phyloP scores from a whole-genome alignment of 2,113 vertebrate genomes.

The Bubo bubo region DNA sequence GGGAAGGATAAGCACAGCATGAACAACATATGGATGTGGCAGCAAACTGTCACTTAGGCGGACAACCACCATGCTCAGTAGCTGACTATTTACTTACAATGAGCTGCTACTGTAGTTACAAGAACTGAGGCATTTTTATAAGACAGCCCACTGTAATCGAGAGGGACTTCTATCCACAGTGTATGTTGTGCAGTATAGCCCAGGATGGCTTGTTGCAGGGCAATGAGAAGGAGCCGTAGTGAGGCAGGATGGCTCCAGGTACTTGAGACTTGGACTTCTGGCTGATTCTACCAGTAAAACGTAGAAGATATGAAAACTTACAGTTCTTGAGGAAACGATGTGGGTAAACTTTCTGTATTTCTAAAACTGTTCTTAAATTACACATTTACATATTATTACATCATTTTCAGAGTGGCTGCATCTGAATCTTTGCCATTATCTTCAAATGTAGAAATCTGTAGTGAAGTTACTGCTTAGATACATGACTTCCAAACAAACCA shows the following conservation, averaged over 20 bases:
- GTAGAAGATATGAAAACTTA: not conserved
- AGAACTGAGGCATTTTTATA: not conserved
- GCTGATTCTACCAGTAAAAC: not conserved
- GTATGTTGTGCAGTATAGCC: rapidly evolving
- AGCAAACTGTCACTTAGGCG: not conserved
- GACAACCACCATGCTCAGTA: not conserved
- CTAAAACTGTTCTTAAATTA: not conserved
- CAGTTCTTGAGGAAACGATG: not conserved
- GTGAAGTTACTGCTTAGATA: not conserved
- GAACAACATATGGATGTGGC: not conserved
- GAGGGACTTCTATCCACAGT: not conserved
- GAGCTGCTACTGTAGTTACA: not conserved
- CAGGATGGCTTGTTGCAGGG: not conserved
- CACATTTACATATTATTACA: not conserved
- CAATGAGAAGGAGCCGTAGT: not conserved
- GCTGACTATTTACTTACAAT: not conserved
- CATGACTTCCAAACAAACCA: not conserved
- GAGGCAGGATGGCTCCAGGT: not conserved
- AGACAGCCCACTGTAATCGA: not conserved
- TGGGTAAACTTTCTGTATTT: not conserved
- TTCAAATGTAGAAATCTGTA: not conserved
- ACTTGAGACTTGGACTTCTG: not conserved
- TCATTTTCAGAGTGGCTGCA: not conserved
- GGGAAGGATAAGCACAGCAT: not conserved
- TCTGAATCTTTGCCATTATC: not conserved